Percentiles rank a stretch among this genome's conserved stretches.
phyloP scores from a whole-genome alignment of 2,113 vertebrate species.

The Pycnonotus jocosus region DNA sequence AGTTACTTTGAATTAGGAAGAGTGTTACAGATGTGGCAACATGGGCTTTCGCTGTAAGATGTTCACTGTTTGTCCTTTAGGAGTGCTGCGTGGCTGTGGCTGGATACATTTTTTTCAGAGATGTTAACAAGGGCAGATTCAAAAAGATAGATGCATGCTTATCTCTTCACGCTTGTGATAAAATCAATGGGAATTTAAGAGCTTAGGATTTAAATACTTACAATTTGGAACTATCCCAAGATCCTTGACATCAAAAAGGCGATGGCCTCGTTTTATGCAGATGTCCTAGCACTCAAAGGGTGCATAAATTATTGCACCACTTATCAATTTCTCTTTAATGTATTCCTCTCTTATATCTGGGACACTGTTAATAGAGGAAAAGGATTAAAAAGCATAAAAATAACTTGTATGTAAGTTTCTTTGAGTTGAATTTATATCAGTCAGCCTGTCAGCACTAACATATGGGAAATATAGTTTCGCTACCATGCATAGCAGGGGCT shows the following conservation, averaged over 20 bases:
- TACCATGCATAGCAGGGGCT: conserved; percentile 58
- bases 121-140: not conserved
- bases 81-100: not conserved
- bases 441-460: conserved; percentile 67
- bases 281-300: conserved; percentile 58
- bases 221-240: conserved; percentile 48
- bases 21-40: not conserved
- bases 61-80: not conserved
- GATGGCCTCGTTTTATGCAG: conserved; percentile 44
- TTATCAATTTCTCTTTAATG: conserved; percentile 62
- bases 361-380: conserved; percentile 55
- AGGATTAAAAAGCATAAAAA: conserved; percentile 55
- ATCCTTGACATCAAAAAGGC: conserved; percentile 53
- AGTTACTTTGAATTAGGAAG: not conserved
- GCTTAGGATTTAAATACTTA: conserved; percentile 56
- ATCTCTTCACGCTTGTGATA: conserved; percentile 7
- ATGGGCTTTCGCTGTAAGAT: not conserved
- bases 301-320: conserved; percentile 64
- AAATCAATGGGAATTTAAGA: conserved; percentile 52
- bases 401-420: conserved; percentile 60
- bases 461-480: conserved; percentile 62
- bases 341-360: conserved; percentile 52
- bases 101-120: not conserved
- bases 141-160: conserved; percentile 14
- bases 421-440: conserved; percentile 64